A percentile compares a stretch with the other conserved stretches of the same genome.
Conservation (phyloP, 2,888 invertebrate species). For the Anoncus sp. region DNA sequence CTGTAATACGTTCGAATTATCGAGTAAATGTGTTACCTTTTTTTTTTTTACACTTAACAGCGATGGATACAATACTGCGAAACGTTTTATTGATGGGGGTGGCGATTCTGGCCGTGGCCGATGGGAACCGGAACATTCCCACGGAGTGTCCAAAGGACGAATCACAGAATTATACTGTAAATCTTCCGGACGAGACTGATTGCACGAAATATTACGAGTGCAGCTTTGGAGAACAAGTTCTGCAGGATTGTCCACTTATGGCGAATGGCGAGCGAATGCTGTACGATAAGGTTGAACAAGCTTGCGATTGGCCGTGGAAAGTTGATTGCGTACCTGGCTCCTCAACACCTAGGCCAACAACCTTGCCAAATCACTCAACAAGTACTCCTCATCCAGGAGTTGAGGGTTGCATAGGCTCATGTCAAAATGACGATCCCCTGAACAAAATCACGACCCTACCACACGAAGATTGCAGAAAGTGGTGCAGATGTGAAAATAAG, state of each 20-base stretch:
- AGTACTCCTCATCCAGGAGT: too few relatives aligned
- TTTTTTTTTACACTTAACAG: conserved; percentile 20
- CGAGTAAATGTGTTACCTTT: background rate
- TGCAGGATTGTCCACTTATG: conserved; percentile 60
- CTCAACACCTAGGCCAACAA: background rate
- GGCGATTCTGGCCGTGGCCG: conserved; percentile 1
- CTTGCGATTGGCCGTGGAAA: conserved; percentile 62
- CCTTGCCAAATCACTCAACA: too few relatives aligned
- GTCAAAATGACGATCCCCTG: conserved; percentile 49
- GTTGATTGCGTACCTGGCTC: conserved; percentile 56
- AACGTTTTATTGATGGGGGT: conserved; percentile 9
- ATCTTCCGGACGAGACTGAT: conserved; percentile 58
- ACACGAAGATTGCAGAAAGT: conserved; percentile 69
- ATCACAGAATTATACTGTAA: conserved; percentile 23
- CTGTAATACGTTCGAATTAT: background rate
- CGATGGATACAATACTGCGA: background rate
- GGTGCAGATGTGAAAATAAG: conserved; percentile 66
- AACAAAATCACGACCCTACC: conserved; percentile 51
- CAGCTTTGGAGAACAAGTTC: conserved; percentile 43
- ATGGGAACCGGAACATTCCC: background rate
- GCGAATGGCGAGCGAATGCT: conserved; percentile 29
- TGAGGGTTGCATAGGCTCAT: conserved; percentile 61
- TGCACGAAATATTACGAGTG: conserved; percentile 68
- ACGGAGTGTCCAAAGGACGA: conserved; percentile 49
- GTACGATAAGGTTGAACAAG: conserved; percentile 55